These are phyloP conservation scores for Elachura formosa DNA, from an alignment of 2,113 vertebrate genomes.

Conservation along the genomic window DNA sequence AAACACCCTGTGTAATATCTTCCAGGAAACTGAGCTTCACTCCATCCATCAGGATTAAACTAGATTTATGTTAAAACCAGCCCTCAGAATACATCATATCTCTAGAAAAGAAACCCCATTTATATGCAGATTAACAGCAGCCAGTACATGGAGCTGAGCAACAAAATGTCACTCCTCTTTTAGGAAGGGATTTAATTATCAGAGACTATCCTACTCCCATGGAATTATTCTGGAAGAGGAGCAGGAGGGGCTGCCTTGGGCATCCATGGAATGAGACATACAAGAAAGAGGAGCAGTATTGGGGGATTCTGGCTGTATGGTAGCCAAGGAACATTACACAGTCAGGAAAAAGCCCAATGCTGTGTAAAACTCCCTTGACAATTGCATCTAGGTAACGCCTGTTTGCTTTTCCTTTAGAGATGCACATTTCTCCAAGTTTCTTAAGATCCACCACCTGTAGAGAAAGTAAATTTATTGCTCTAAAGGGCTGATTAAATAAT, in stretches of 20 bases:
- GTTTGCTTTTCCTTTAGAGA: background rate
- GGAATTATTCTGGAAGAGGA: background rate
- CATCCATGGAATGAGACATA: background rate
- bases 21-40: background rate
- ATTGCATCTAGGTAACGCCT: background rate
- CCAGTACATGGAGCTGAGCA: background rate
- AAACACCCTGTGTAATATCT: background rate
- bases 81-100: background rate
- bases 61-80: background rate
- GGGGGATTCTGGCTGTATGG: background rate
- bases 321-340: background rate
- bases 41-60: background rate
- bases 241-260: background rate
- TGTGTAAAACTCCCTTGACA: background rate
- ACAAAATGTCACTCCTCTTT: background rate
- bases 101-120: background rate
- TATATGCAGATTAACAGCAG: background rate
- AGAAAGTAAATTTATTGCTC: background rate
- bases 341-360: background rate
- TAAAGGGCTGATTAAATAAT: background rate
- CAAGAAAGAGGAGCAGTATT: background rate
- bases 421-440: background rate
- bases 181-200: background rate
- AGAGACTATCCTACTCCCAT: background rate
- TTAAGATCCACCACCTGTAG: background rate